These are phyloP conservation scores for Hecatera dysodea DNA, from an alignment of 2,888 invertebrate species.

Conservation along the genomic window DNA sequence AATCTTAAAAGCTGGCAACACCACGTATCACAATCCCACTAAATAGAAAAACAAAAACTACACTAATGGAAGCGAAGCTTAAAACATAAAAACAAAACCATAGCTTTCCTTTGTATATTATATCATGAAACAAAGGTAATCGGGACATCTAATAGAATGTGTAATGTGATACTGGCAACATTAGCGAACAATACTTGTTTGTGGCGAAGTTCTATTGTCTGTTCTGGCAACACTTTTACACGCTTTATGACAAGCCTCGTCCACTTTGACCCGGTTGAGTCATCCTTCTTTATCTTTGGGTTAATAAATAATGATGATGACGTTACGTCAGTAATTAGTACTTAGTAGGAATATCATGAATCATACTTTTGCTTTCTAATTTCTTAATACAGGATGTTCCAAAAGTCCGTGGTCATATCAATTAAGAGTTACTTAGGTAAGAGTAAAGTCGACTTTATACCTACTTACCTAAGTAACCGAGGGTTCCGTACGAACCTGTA, in stretches of 20 bases:
- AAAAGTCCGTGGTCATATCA: too few relatives aligned
- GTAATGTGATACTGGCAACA: constrained; percentile 55
- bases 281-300: constrained; percentile 39
- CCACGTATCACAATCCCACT: neutral
- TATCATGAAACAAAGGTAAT: constrained; percentile 50
- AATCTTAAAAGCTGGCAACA: constrained; percentile 2
- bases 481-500: too few relatives aligned
- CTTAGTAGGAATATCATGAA: neutral
- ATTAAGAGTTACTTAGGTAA: too few relatives aligned
- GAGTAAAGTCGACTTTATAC: too few relatives aligned
- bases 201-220: constrained; percentile 47
- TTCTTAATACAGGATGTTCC: too few relatives aligned
- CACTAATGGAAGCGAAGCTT: constrained; percentile 32
- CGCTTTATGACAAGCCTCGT: constrained; percentile 21
- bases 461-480: too few relatives aligned
- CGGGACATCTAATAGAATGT: constrained; percentile 38
- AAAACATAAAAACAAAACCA: constrained; percentile 27
- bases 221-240: constrained; percentile 43
- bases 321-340: constrained; percentile 7
- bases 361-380: neutral
- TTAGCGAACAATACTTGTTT: constrained; percentile 64
- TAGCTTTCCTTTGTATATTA: constrained; percentile 6
- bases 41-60: constrained; percentile 3
- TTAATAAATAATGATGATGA: constrained; percentile 7
- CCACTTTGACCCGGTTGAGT: constrained; percentile 52